Evolutionary conservation across 2,113 vertebrate genomes (phyloP), one percentile per base, ranked within the genome.

Genomic region (Tenrec ecaudatus): DNA sequence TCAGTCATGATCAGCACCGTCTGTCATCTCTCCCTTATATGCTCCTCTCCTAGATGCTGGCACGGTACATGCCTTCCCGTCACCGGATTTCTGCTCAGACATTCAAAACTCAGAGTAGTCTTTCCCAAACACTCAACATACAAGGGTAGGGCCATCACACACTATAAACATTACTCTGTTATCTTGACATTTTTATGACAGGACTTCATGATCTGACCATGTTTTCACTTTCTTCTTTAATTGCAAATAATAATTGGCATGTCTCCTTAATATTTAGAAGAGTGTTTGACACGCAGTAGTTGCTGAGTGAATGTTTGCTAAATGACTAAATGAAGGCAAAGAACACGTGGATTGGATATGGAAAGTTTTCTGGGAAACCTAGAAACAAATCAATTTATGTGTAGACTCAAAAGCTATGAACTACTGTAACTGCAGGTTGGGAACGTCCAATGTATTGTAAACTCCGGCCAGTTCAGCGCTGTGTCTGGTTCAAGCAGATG

Each of bases 351-450:
- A 14, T 20, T 1, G 33, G 36, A 92, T 27, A 69, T 64, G 91
- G 86, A 77, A 75, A 20, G 27, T 79, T 92, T 88, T 88, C 82
- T 58, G 75, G 92, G 90, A 80, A 88, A 38, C 19, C 29, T 19
- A 43, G 9, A 57, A n/a, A 77, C 1, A 15, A 62, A 81, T 53
- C 62, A 38, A 75, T 8, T 6, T 14, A 0, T 0, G 0, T 1
- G 6, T 1, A 0, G 87, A 36, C 8, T 8, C 0, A 90, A 88
- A 82, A 82, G 16, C 38, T 62, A 31, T 31, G 68, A 10, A 0
- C 3, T 19, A 78, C 27, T 78, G 40, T 53, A 22, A n/a, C 36
- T 14, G 0, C 8, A 78, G 2, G 3, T n/a, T 69, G 53, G 80
- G n/a, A 87, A 64, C 5, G 3, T 1, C 5, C 86, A 71, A 66